Base-by-base conservation (phyloP, 2,113 vertebrate genomes). In the Cyrtonyx montezumae region DNA sequence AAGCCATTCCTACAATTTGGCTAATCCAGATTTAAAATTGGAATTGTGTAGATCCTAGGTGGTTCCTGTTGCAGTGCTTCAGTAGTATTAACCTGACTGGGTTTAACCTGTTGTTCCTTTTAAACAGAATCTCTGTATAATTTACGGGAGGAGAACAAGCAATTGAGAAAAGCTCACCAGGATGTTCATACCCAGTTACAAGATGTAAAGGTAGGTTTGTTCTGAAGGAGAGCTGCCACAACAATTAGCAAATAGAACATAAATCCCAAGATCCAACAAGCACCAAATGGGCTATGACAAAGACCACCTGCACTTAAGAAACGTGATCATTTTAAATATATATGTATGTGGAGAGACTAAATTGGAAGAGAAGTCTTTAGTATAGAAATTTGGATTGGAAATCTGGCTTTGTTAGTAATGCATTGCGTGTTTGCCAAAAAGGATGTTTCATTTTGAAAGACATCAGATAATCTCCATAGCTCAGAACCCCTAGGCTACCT, bases 121-220 rank as follows among this genome's bases (percentile, higher is more conserved):
- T 61, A 79, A 82, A 91, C 94, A 99, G 99, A 99, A 70, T 98
- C 94, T 18, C 91, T 98, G 23, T 98, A 98, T 88, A 99, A 99
- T 91, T 97, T 99, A 89, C 93, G 98, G 92, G 99, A 99, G 94
- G 99, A 99, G 94, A 99, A 99, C 81, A 99, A 98, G 62, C 99
- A 99, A 37, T 70, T 99, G 80, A 98, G 99, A 71, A 99, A 99
- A 93, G 98, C 99, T 34, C 99, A 99, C 90, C 99, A 99, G 49
- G 99, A 99, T 73, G 98, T 99, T 62, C 99, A 99, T 73, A 96
- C 96, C 5, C 99, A 99, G 97, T 98, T 99, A 0, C 99, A 99
- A 96, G 99, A 99, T 58, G 98, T 98, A 46, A 98, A 98, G 98
- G 99, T 99, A 97, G 97, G 91, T 58, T 85, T 81, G 63, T 56